Conservation (phyloP, 2,797 vertebrate genomes). For the Graptemys geographica region DNA sequence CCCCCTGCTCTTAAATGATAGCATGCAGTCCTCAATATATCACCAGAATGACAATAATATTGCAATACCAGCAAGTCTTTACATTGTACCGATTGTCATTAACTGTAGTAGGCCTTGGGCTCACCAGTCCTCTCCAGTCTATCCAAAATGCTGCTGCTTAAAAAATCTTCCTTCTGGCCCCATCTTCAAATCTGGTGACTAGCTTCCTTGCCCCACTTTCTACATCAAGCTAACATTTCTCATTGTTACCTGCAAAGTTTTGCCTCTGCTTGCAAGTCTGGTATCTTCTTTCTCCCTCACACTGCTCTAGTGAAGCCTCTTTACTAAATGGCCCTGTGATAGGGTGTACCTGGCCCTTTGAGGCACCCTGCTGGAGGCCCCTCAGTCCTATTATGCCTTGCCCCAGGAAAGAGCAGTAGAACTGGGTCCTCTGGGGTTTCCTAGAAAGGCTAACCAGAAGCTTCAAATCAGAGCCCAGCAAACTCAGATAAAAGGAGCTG, state of each 20-base stretch:
- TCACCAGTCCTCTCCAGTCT: too few relatives aligned
- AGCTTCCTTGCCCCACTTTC: neutral
- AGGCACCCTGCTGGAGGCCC: too few relatives aligned
- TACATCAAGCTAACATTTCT: neutral
- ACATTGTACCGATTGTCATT: neutral
- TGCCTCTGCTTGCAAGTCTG: neutral
- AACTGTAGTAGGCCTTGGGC: neutral
- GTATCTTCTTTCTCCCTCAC: neutral
- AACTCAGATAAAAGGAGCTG: too few relatives aligned
- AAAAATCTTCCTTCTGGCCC: neutral
- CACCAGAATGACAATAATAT: too few relatives aligned
- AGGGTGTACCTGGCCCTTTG: too few relatives aligned
- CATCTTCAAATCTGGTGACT: neutral
- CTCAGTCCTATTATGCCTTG: too few relatives aligned
- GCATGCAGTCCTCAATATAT: too few relatives aligned
- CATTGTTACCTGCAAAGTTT: neutral
- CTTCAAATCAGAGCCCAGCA: too few relatives aligned
- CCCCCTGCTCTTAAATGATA: too few relatives aligned
- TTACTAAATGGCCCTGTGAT: neutral
- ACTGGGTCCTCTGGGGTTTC: too few relatives aligned
- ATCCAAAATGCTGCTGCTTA: neutral
- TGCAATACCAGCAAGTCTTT: neutral
- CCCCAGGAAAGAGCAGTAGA: too few relatives aligned
- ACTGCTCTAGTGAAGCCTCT: neutral
- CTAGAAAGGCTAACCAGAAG: too few relatives aligned